These are phyloP conservation scores for Aethes cnicana DNA, from an alignment of 2,888 invertebrate genomes.

Conservation along the genomic window DNA sequence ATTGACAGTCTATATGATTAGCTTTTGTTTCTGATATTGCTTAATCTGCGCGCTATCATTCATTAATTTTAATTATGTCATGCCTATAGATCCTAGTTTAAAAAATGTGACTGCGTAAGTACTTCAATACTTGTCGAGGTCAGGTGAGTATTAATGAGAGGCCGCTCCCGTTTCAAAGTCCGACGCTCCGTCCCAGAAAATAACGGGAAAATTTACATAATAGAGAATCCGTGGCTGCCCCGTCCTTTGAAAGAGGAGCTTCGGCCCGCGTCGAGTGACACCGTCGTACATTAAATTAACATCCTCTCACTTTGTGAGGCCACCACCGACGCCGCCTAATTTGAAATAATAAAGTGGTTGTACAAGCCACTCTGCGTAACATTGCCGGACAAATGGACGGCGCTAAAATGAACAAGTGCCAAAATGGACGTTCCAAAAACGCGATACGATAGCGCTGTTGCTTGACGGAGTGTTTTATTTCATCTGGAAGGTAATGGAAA, in stretches of 20 bases:
- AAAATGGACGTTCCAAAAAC: constrained; percentile 1
- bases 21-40: too few relatives aligned
- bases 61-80: too few relatives aligned
- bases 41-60: too few relatives aligned
- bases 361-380: constrained; percentile 34
- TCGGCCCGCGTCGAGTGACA: constrained; percentile 70
- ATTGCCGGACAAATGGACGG: constrained; percentile 15
- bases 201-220: constrained; percentile 80
- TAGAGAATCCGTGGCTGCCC: constrained; percentile 78
- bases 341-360: constrained; percentile 58
- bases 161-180: constrained; percentile 73
- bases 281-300: constrained; percentile 78
- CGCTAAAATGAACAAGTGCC: neutral
- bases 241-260: constrained; percentile 75
- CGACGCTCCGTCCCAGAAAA: constrained; percentile 70
- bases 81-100: too few relatives aligned
- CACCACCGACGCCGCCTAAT: constrained; percentile 61
- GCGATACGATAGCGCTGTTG: neutral
- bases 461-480: constrained; percentile 3
- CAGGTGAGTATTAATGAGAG: constrained; percentile 73
- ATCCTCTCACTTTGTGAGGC: constrained; percentile 72
- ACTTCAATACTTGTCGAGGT: constrained; percentile 57
- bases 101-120: constrained; percentile 46
- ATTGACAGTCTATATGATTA: too few relatives aligned
- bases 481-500: too few relatives aligned